Evolutionary conservation across 2,113 vertebrate species (phyloP).

Genomic region (Baryphthengus martii): DNA sequence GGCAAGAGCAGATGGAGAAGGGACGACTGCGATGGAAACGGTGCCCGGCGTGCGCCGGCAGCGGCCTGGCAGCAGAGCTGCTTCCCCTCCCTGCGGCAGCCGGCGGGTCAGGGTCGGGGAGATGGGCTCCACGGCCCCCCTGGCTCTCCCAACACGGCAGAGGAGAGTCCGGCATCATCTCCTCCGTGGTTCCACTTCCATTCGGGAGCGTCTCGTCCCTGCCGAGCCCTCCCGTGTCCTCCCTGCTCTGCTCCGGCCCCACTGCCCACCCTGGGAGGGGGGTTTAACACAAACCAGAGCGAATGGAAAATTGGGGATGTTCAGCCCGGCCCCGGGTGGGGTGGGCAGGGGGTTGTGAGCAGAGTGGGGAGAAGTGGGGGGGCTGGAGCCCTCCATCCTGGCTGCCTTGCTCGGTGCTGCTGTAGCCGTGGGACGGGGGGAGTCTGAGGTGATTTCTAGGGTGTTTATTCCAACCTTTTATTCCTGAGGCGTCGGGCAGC

Average conservation of each 20-base stretch:
- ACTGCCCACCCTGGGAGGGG: background rate
- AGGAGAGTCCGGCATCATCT: background rate
- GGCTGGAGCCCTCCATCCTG: background rate
- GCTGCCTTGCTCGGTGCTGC: background rate
- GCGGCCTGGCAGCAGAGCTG: background rate
- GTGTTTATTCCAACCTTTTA: background rate
- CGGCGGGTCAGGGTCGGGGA: accelerated
- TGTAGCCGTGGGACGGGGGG: accelerated
- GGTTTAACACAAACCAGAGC: background rate
- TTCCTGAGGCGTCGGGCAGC: background rate
- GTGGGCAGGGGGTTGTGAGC: background rate
- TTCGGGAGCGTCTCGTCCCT: background rate
- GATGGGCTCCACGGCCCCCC: accelerated
- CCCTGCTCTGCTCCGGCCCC: background rate
- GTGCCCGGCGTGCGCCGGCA: background rate
- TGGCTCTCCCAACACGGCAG: accelerated
- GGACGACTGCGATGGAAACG: background rate
- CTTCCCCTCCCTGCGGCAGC: background rate
- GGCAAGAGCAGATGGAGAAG: conserved; percentile 28
- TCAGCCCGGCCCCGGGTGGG: background rate
- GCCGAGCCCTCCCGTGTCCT: background rate
- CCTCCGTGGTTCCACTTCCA: background rate
- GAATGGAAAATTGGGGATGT: background rate
- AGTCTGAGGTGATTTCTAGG: background rate
- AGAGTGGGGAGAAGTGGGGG: background rate